phyloP scores from a whole-genome alignment of 2,797 vertebrate genomes.

The Telmatherina bonti region DNA sequence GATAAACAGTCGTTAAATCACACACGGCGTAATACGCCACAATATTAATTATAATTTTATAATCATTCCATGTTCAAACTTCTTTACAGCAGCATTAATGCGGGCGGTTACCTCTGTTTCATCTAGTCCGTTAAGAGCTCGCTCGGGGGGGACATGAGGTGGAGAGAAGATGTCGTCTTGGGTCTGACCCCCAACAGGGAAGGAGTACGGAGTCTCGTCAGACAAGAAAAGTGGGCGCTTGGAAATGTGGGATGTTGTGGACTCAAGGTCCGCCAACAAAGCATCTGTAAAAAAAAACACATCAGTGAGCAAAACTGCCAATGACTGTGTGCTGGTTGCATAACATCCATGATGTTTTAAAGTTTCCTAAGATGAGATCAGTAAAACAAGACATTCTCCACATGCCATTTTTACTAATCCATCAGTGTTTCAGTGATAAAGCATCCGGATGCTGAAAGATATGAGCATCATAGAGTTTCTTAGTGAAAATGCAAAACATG shows the following conservation, averaged over 20 bases:
- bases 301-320: no score
- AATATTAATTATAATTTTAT: not conserved
- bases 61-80: not conserved
- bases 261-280: conserved; percentile 95
- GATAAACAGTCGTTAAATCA: conserved; percentile 38
- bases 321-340: not conserved
- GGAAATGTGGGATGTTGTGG: conserved; percentile 95
- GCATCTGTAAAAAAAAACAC: conserved; percentile 83
- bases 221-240: conserved; percentile 91
- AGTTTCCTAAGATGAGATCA: not conserved
- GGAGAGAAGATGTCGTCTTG: conserved; percentile 87
- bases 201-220: conserved; percentile 91
- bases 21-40: not conserved
- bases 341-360: not conserved
- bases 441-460: not conserved
- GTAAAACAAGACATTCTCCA: not conserved
- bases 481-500: not conserved
- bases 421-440: not conserved
- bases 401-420: not conserved
- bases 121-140: conserved; percentile 88
- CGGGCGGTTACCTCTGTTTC: conserved; percentile 66
- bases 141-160: conserved; percentile 83
- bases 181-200: conserved; percentile 86
- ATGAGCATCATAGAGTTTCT: no score
- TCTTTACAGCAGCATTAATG: not conserved